phyloP scores from a whole-genome alignment of 1,140 invertebrate genomes.

The Drosophila lacertosa region DNA sequence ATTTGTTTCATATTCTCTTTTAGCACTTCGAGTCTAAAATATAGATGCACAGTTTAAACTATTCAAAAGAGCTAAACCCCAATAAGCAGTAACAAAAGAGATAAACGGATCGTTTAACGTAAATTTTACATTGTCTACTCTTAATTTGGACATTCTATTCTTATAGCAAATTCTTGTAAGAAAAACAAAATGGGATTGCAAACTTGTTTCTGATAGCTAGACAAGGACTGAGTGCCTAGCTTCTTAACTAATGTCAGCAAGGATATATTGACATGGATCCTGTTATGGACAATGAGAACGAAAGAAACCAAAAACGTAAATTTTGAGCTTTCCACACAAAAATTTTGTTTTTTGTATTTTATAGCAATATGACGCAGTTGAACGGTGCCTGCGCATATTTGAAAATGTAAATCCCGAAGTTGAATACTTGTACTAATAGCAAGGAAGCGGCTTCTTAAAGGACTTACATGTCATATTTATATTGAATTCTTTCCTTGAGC shows the following conservation, averaged over 20 bases:
- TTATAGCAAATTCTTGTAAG: too few relatives aligned
- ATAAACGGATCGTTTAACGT: conserved; percentile 22
- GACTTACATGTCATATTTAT: conserved; percentile 49
- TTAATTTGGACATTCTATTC: conserved; percentile 51
- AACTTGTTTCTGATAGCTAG: conserved; percentile 1
- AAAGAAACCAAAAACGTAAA: conserved; percentile 28
- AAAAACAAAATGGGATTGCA: neutral
- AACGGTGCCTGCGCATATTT: conserved; percentile 72
- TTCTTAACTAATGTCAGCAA: conserved; percentile 3
- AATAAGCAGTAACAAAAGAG: too few relatives aligned
- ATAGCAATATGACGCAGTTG: conserved; percentile 76
- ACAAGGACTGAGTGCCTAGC: conserved; percentile 3
- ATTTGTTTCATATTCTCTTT: conserved; percentile 62
- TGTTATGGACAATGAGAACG: conserved; percentile 19
- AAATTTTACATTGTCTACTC: conserved; percentile 24
- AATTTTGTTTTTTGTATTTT: conserved; percentile 66
- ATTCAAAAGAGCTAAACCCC: conserved; percentile 6
- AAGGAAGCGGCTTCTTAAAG: conserved; percentile 4
- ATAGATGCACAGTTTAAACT: conserved; percentile 2
- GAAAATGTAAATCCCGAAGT: conserved; percentile 11
- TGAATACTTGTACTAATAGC: neutral
- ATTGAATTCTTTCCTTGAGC: conserved; percentile 39
- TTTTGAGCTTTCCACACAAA: conserved; percentile 52
- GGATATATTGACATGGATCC: conserved; percentile 16
- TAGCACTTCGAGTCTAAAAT: conserved; percentile 31